phyloP scores from a whole-genome alignment of 2,888 invertebrate genomes.

The Leptodirus hochenwartii region DNA sequence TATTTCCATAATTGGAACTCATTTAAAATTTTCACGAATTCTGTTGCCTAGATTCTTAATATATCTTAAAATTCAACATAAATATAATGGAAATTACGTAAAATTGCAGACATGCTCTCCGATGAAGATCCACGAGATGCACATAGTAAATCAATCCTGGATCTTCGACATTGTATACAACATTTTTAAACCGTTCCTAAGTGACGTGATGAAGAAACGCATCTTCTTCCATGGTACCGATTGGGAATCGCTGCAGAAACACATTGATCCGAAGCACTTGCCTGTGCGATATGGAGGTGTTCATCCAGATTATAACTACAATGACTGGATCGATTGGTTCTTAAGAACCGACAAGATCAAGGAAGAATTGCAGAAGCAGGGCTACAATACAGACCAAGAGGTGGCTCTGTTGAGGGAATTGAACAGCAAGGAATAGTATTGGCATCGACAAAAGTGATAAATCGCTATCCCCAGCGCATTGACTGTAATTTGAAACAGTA shows the following conservation, averaged over 20 bases:
- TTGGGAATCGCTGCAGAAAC: constrained; percentile 51
- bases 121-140: constrained; percentile 51
- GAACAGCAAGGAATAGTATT: too few relatives aligned
- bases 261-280: constrained; percentile 48
- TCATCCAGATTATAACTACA: constrained; percentile 53
- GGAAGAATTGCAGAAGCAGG: constrained; percentile 41
- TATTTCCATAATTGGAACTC: too few relatives aligned
- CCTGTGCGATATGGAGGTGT: constrained; percentile 45
- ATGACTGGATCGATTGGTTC: constrained; percentile 52
- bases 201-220: constrained; percentile 42
- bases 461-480: too few relatives aligned
- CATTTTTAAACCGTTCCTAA: constrained; percentile 60
- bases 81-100: too few relatives aligned
- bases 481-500: too few relatives aligned
- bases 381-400: too few relatives aligned
- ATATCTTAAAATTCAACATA: too few relatives aligned
- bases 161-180: constrained; percentile 60
- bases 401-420: too few relatives aligned
- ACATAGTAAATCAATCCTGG: constrained; percentile 68
- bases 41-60: too few relatives aligned
- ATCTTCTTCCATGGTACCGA: constrained; percentile 53
- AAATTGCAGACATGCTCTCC: constrained; percentile 49
- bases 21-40: too few relatives aligned
- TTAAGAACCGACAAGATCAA: constrained; percentile 35
- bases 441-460: too few relatives aligned